Base-by-base conservation (phyloP, 92 coral and sea anemone genomes). In the Palythoa grandiflora region DNA sequence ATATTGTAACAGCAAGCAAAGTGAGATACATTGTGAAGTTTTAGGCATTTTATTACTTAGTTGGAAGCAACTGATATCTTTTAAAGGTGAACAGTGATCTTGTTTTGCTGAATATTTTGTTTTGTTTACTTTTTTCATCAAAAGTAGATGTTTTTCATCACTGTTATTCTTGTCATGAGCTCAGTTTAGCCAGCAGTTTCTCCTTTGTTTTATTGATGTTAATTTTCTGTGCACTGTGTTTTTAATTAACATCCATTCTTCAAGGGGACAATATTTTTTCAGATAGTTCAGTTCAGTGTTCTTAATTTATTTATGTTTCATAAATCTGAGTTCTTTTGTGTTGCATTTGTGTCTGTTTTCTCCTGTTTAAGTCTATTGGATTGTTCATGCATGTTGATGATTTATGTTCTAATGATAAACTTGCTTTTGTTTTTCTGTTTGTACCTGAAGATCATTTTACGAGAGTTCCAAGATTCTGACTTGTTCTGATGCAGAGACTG, bases 401-500 rank as follows among this genome's bases (percentile, higher is more conserved):
- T 16, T 81, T 68, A 15, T 81, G 20, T 66, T 52, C 76, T 81
- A 81, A 81, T 55, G 21, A 21, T 81, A 65, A 65, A 47, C 11
- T 44, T 81, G 75, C 20, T 81, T 35, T 66, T 80, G 39, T 60
- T 81, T 28, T 80, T 68, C 75, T 47, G 86, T 68, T 75, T 48
- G 86, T 66, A 53, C 86, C 38, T 81, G 86, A 81, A 81, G 40
- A 65, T 66, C 60, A 81, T 71, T 81, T 44, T 81, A 73, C 37
- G 75, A 81, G 75, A 81, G 59, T 81, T 65, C 86, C 86, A 81
- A 81, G 86, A 51, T 57, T 81, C 75, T 71, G 71, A 66, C 85
- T 81, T 66, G 60, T 65, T 81, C 75, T 81, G 86, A 66, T 66
- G 86, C 86, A n/a, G 75, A 81, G 86, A 77, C 50, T 54, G 66